Evolutionary conservation across 2,113 vertebrate genomes (phyloP).

Genomic region (Takifugu flavidus): DNA sequence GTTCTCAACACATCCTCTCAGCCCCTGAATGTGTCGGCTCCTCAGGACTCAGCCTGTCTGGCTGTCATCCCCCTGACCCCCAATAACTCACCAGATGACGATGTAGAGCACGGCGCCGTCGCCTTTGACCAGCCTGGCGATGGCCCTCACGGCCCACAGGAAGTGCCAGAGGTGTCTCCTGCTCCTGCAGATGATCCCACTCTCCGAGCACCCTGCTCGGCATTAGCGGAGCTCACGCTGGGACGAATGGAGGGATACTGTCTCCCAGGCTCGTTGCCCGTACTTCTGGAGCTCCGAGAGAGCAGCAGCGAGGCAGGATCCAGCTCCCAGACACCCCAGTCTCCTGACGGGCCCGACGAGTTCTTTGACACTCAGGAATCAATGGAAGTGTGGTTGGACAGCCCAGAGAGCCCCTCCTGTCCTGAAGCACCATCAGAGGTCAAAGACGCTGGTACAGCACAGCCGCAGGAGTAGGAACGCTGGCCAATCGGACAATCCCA

Average conservation of each 20-base stretch:
- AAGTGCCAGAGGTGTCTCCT: neutral
- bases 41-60: slow-evolving; percentile 14
- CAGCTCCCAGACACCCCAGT: slow-evolving; percentile 74
- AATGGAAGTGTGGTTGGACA: slow-evolving; percentile 65
- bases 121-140: slow-evolving; percentile 5
- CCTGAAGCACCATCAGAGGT: slow-evolving; percentile 48
- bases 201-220: slow-evolving; percentile 38
- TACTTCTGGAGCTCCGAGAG: slow-evolving; percentile 75
- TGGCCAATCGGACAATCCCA: neutral
- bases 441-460: slow-evolving; percentile 39
- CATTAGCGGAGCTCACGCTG: slow-evolving; percentile 54
- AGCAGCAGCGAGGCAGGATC: slow-evolving; percentile 77
- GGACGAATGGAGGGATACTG: slow-evolving; percentile 63
- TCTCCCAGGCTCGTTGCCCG: slow-evolving; percentile 65
- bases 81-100: slow-evolving; percentile 46
- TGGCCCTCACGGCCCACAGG: neutral
- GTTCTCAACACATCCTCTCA: slow-evolving; percentile 51
- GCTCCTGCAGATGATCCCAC: neutral
- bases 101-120: neutral
- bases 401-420: slow-evolving; percentile 38
- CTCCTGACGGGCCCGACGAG: slow-evolving; percentile 70
- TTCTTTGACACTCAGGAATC: slow-evolving; percentile 77
- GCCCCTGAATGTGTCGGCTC: neutral
- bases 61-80: slow-evolving; percentile 41
- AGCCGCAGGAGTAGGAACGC: slow-evolving; percentile 39